phyloP scores from a whole-genome alignment of 2,797 vertebrate species.

The Poecilia picta region DNA sequence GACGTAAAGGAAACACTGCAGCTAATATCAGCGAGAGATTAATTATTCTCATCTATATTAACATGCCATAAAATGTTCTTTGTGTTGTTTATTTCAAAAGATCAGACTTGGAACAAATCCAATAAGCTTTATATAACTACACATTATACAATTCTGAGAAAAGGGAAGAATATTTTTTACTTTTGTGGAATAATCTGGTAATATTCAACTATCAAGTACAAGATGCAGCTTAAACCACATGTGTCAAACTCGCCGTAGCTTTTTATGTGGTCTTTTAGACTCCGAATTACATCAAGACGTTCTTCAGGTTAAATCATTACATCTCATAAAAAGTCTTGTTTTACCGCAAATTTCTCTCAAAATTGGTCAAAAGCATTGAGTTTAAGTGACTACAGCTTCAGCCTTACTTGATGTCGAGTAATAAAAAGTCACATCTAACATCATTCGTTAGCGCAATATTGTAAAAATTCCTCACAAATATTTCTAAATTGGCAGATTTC shows the following conservation, averaged over 20 bases:
- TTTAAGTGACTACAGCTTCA: too few species aligned
- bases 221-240: not conserved
- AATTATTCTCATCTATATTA: constrained; percentile 27
- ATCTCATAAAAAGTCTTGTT: too few species aligned
- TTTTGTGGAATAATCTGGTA: not conserved
- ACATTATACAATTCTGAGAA: not conserved
- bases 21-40: constrained; percentile 43
- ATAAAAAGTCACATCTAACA: too few species aligned
- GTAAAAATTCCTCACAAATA: too few species aligned
- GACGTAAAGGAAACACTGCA: constrained; percentile 20
- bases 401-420: too few species aligned
- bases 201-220: not conserved
- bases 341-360: too few species aligned
- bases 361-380: too few species aligned
- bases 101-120: not conserved
- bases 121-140: not conserved
- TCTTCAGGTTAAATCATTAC: too few species aligned
- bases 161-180: not conserved
- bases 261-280: too few species aligned
- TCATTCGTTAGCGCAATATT: too few species aligned
- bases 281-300: too few species aligned
- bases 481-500: too few species aligned
- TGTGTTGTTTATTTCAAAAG: not conserved
- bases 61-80: not conserved
- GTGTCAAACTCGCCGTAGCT: not conserved